These are phyloP conservation scores for Battus philenor DNA, from an alignment of 1,140 invertebrate species.

Conservation along the genomic window DNA sequence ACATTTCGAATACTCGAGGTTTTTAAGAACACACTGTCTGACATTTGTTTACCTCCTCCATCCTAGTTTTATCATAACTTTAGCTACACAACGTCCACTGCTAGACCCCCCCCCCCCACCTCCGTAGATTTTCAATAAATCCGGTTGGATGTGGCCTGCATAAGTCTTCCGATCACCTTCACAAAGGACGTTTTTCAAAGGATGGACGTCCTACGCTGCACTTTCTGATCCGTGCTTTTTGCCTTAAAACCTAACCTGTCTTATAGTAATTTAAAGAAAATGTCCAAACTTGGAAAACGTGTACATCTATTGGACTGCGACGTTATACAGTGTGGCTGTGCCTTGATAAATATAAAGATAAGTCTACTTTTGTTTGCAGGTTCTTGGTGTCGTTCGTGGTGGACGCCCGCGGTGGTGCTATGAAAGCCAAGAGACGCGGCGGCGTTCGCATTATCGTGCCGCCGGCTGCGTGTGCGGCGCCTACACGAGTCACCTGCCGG, in stretches of 20 bases:
- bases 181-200: not conserved
- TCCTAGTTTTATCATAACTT: too few relatives aligned
- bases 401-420: constrained; percentile 96
- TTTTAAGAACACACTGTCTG: too few relatives aligned
- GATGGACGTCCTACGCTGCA: too few relatives aligned
- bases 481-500: constrained; percentile 94
- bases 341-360: not conserved
- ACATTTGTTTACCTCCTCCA: too few relatives aligned
- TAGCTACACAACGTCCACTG: too few relatives aligned
- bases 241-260: not conserved
- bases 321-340: constrained; percentile 16
- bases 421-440: constrained; percentile 96
- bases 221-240: not conserved
- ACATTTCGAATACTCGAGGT: too few relatives aligned
- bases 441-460: constrained; percentile 97
- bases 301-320: too few relatives aligned
- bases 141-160: too few relatives aligned
- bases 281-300: too few relatives aligned
- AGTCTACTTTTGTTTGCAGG: constrained; percentile 26
- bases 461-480: constrained; percentile 93
- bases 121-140: too few relatives aligned
- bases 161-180: too few relatives aligned
- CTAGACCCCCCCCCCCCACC: too few relatives aligned
- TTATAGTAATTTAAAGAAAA: not conserved
- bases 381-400: constrained; percentile 99